Conservation (phyloP, 2,113 vertebrate species). For the Fukomys damarensis region DNA sequence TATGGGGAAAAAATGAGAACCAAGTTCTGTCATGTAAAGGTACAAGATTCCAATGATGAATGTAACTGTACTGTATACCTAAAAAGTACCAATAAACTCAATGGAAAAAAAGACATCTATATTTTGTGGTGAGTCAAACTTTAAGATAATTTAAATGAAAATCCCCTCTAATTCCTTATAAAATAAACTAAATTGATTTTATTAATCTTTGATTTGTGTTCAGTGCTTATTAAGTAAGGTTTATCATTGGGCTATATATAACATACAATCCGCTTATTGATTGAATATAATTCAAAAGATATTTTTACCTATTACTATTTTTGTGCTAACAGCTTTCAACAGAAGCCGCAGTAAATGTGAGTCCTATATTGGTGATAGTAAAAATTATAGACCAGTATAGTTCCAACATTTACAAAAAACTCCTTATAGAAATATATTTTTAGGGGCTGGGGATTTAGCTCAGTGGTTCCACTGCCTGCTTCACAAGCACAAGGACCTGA, state of each 20-base stretch:
- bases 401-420: not conserved
- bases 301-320: constrained; percentile 27
- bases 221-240: constrained; percentile 43
- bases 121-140: not conserved
- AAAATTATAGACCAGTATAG: constrained; percentile 21
- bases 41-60: no score
- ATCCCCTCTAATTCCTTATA: constrained; percentile 22
- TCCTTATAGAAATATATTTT: constrained; percentile 12
- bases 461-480: no score
- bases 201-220: constrained; percentile 39
- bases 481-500: no score
- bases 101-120: constrained; percentile 28
- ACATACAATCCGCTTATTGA: constrained; percentile 4
- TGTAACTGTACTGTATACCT: no score
- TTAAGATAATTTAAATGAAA: constrained; percentile 27
- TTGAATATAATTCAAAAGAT: constrained; percentile 21
- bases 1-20: no score
- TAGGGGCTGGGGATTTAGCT: no score
- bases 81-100: no score
- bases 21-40: no score
- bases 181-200: constrained; percentile 13
- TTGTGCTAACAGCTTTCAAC: constrained; percentile 22
- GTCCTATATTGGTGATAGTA: not conserved
- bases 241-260: not conserved
- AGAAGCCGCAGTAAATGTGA: not conserved